Conservation (phyloP, 2,797 vertebrate species). For the Oreonectes daqikongensis region DNA sequence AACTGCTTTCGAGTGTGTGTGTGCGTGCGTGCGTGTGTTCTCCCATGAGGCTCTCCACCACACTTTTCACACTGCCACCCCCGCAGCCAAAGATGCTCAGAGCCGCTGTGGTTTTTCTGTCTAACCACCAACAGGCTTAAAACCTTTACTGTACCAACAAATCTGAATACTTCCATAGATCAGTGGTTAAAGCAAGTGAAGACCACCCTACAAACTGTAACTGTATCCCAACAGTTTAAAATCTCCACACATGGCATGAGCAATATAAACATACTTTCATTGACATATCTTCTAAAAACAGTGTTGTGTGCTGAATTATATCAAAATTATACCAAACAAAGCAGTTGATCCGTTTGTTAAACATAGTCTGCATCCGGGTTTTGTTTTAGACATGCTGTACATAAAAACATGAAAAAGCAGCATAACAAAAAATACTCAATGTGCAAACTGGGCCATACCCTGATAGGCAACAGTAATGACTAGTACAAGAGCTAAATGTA, state of each 20-base stretch:
- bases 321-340: background rate
- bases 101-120: conserved; percentile 41
- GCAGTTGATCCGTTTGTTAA: no score
- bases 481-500: background rate
- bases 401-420: background rate
- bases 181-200: conserved; percentile 1
- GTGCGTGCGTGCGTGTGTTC: conserved; percentile 24
- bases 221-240: background rate
- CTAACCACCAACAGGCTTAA: conserved; percentile 39
- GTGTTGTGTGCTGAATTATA: background rate
- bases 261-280: background rate
- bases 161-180: background rate
- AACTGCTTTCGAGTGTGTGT: conserved; percentile 20
- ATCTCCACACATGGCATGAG: background rate
- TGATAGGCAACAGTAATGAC: background rate
- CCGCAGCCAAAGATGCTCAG: conserved; percentile 52
- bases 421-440: background rate
- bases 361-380: background rate
- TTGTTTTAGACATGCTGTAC: background rate
- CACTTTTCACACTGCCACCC: conserved; percentile 60
- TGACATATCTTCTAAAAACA: background rate
- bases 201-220: background rate
- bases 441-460: background rate
- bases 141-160: conserved; percentile 19
- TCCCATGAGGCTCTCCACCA: conserved; percentile 50